Evolutionary conservation across 2,888 invertebrate species (phyloP).

Genomic region (Callimorpha dominula): DNA sequence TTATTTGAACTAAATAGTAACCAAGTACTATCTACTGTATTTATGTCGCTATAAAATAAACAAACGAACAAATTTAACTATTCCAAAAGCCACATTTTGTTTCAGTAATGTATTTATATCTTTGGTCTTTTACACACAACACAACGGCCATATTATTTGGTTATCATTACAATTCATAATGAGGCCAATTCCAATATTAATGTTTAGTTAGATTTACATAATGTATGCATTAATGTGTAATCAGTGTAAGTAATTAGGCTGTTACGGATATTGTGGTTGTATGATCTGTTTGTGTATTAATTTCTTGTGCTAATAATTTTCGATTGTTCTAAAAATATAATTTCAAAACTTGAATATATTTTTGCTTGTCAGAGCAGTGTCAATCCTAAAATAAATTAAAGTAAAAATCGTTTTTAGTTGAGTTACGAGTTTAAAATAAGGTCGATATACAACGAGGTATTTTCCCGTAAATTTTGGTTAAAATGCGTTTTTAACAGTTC

Average conservation of each 20-base stretch:
- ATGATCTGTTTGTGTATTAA: neutral
- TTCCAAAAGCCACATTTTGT: neutral
- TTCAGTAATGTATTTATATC: neutral
- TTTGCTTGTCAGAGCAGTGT: no score
- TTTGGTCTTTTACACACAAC: neutral
- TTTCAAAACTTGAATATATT: no score
- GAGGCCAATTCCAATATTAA: neutral
- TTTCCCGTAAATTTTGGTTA: no score
- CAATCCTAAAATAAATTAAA: no score
- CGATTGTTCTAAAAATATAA: neutral
- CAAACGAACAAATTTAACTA: neutral
- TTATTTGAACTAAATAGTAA: no score
- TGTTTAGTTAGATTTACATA: slow-evolving; percentile 4
- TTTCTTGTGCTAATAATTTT: neutral
- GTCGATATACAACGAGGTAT: no score
- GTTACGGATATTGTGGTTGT: neutral
- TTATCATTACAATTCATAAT: neutral
- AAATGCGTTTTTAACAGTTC: no score
- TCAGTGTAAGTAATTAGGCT: neutral
- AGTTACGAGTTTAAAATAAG: no score
- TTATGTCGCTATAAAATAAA: no score
- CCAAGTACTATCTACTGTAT: no score
- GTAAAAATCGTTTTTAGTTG: no score
- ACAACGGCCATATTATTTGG: neutral
- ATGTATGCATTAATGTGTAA: slow-evolving; percentile 5